A percentile compares a stretch with the other conserved stretches of the same genome.
Conservation (phyloP, 2,113 vertebrate genomes). For the Tyrannus savana region DNA sequence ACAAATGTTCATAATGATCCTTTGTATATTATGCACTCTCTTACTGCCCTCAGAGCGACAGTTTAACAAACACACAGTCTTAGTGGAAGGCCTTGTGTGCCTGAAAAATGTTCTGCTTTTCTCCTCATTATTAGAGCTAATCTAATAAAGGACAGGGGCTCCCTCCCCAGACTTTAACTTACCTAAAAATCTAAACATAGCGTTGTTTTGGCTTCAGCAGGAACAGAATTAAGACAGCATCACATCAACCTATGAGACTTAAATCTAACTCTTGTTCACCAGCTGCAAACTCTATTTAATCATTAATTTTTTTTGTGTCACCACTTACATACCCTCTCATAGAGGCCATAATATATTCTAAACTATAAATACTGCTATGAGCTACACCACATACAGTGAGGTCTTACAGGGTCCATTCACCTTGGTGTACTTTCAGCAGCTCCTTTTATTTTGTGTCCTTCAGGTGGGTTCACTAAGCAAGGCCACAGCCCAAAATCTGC, state of each 20-base stretch:
- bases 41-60: neutral
- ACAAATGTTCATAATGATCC: neutral
- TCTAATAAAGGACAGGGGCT: neutral
- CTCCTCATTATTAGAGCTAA: neutral
- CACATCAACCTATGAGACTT: neutral
- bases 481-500: neutral
- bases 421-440: neutral
- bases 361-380: neutral
- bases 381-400: neutral
- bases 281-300: neutral
- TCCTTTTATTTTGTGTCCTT: neutral
- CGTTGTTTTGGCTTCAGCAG: neutral
- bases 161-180: neutral
- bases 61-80: neutral
- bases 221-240: neutral
- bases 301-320: neutral
- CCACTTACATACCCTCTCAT: neutral
- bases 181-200: neutral
- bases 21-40: neutral
- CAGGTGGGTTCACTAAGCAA: neutral
- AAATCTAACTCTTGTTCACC: neutral
- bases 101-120: neutral
- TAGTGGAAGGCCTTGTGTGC: neutral
- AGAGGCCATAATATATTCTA: neutral
- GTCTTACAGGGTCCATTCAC: neutral